Percentiles rank a stretch among this genome's conserved stretches.
phyloP scores from a whole-genome alignment of 2,888 invertebrate species.

The Lasioglossum villosulum region DNA sequence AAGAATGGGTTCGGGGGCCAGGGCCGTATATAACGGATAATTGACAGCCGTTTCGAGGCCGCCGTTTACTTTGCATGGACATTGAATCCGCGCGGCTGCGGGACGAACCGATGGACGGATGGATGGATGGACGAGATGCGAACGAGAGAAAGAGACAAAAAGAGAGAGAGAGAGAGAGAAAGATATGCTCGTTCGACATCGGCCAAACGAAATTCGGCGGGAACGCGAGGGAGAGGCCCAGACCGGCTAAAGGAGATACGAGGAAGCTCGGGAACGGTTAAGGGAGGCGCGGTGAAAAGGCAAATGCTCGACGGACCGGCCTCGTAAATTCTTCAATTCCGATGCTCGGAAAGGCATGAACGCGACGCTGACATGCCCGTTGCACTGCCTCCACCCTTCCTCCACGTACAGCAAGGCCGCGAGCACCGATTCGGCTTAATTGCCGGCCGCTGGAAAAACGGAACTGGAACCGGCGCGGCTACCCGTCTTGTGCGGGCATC shows the following conservation, averaged over 20 bases:
- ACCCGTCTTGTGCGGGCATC: constrained; percentile 10
- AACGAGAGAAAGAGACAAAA: neutral
- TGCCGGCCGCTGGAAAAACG: constrained; percentile 41
- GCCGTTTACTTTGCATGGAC: constrained; percentile 84
- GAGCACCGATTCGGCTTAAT: constrained; percentile 52
- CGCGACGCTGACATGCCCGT: constrained; percentile 42
- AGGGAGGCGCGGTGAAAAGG: constrained; percentile 61
- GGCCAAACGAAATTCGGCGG: constrained; percentile 53
- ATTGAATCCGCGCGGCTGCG: constrained; percentile 80
- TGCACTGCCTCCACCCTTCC: neutral
- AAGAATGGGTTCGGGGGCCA: constrained; percentile 83
- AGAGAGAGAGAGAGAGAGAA: neutral
- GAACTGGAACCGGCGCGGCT: neutral
- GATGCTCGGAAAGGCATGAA: constrained; percentile 59
- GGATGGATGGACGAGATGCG: constrained; percentile 67
- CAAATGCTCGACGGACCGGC: constrained; percentile 59
- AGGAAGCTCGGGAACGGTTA: constrained; percentile 33
- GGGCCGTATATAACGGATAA: constrained; percentile 84
- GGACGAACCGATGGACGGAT: constrained; percentile 65
- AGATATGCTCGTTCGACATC: constrained; percentile 37
- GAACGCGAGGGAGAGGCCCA: constrained; percentile 47
- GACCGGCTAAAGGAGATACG: constrained; percentile 36
- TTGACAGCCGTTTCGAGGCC: constrained; percentile 83
- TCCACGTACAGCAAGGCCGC: neutral
- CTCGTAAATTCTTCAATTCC: constrained; percentile 77